These are phyloP conservation scores for Tachycineta bicolor DNA, from an alignment of 2,113 vertebrate genomes.

Conservation along the genomic window DNA sequence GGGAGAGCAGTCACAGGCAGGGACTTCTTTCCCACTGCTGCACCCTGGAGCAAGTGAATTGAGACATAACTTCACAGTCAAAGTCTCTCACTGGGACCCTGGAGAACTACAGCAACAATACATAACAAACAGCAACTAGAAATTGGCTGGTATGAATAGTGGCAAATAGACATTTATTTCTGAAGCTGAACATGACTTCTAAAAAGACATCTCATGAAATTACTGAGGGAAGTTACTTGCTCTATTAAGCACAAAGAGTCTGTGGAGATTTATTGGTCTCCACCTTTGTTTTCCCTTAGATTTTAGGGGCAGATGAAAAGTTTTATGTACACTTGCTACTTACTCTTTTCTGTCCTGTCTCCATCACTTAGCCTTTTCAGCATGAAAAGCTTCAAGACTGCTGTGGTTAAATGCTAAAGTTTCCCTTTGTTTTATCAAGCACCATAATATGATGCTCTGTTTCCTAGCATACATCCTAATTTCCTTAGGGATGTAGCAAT, in stretches of 20 bases:
- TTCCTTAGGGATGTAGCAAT: background rate
- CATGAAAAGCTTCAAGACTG: background rate
- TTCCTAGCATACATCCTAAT: background rate
- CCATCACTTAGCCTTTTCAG: background rate
- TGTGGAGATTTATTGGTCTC: background rate
- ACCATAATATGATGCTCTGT: background rate
- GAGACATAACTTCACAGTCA: background rate
- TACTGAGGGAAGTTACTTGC: background rate
- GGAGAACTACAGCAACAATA: background rate
- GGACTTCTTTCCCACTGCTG: background rate
- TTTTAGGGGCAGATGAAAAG: background rate
- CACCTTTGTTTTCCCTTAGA: background rate
- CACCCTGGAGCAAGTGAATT: background rate
- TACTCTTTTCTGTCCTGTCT: background rate
- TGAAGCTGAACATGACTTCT: background rate
- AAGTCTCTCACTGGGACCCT: background rate
- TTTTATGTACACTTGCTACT: background rate
- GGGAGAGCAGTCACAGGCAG: background rate
- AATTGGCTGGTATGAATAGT: background rate
- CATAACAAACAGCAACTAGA: background rate
- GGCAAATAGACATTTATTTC: background rate
- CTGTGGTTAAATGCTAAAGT: background rate
- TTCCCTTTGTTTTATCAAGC: background rate
- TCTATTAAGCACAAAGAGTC: background rate
- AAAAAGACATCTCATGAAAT: background rate